Percentiles rank a stretch among this genome's conserved stretches.
These are phyloP conservation scores for Eurosta solidaginis DNA, from an alignment of 1,140 invertebrate species.

Conservation along the genomic window DNA sequence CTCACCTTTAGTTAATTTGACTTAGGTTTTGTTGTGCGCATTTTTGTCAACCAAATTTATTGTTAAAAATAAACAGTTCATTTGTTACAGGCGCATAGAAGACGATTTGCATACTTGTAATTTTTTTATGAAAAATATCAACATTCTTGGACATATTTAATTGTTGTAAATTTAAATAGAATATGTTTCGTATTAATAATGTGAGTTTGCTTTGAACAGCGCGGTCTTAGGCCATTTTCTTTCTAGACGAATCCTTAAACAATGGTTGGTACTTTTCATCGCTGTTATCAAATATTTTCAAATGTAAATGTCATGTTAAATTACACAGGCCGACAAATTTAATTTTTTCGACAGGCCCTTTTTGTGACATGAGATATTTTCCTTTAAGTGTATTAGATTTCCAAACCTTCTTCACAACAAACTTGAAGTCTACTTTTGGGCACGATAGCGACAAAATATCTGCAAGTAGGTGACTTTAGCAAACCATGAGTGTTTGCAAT, in stretches of 20 bases:
- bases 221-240: neutral
- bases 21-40: neutral
- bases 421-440: too few relatives aligned
- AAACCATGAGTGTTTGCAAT: too few relatives aligned
- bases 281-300: neutral
- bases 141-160: slow-evolving; percentile 44
- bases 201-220: too few relatives aligned
- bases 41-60: slow-evolving; percentile 37
- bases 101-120: slow-evolving; percentile 43
- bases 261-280: neutral
- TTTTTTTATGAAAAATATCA: neutral
- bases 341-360: neutral
- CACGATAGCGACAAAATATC: too few relatives aligned
- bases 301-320: neutral
- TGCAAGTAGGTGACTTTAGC: too few relatives aligned
- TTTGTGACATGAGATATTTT: too few relatives aligned
- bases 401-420: too few relatives aligned
- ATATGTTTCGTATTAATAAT: too few relatives aligned
- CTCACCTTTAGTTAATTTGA: neutral
- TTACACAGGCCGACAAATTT: neutral
- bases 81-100: slow-evolving; percentile 48
- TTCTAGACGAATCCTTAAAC: neutral
- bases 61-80: slow-evolving; percentile 59
- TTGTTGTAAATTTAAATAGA: slow-evolving; percentile 38
- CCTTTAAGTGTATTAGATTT: too few relatives aligned